Evolutionary conservation across 2,888 invertebrate genomes (phyloP), one percentile per base, ranked within the genome.

Genomic region (Drosophila bunnanda): DNA sequence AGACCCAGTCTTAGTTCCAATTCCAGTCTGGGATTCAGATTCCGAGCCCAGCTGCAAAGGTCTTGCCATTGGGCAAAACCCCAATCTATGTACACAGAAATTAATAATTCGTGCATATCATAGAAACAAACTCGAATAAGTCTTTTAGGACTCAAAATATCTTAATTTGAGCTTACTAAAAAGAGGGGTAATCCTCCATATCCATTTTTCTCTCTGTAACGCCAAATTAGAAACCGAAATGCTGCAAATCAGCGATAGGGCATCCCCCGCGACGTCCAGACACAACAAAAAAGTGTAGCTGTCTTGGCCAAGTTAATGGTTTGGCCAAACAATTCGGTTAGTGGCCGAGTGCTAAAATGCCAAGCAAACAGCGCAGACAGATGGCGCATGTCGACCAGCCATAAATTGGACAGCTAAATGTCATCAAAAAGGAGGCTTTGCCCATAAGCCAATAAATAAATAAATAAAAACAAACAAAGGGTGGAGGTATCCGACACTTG

Each of bases 281-380:
- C 54, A 39, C 39, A 28, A 38, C 38, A 50, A 15, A 32, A 50
- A 15, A 15, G 15, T 20, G 20, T 32, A 17, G 34, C 55, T 34
- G 70, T 39, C 67, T 81, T 71, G 68, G 48, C 64, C 52, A 34
- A 61, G 65, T 48, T 86, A 86, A 89, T 76, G 62, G 38, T 32
- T 43, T 73, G 59, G 30, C 57, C 65, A 89, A 84, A 85, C 69
- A 85, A 15, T 66, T 80, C 56, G 52, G 17, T 89, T 89, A 79
- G 83, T 62, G 48, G 41, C 39, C 15, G 20, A 38, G 38, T 58
- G 85, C 59, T 88, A 88, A 89, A 67, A 54, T 64, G 38, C 41
- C 68, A 25, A 22, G 4, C 60, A 73, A 89, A 88, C 59, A 80
- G 25, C 52, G 75, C 64, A 78, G 68, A 60, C 87, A 86, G 72